A percentile compares a stretch with the other conserved stretches of the same genome.
Evolutionary conservation across 2,888 invertebrate species (phyloP).

Genomic region (Tuta absoluta): DNA sequence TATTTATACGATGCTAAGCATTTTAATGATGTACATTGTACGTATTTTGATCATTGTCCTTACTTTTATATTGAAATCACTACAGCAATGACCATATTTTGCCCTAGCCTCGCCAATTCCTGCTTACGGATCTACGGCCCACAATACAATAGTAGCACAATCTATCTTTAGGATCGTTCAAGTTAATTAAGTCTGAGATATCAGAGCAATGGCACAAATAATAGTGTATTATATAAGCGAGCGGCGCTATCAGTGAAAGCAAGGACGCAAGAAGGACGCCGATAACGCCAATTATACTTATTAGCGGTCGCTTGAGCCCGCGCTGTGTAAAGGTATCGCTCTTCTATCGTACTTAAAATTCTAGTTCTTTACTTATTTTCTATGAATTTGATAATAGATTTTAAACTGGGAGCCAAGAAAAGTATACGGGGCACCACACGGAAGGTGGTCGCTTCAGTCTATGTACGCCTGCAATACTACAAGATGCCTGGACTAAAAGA

Average conservation of each 20-base stretch:
- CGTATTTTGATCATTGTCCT: no score
- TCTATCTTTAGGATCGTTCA: not conserved
- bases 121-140: not conserved
- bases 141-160: not conserved
- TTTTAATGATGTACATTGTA: no score
- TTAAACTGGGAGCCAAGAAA: no score
- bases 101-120: not conserved
- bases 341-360: no score
- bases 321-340: not conserved
- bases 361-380: no score
- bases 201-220: not conserved
- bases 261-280: conserved; percentile 73
- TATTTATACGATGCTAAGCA: no score
- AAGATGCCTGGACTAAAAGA: no score
- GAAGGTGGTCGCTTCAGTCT: no score
- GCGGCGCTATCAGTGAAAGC: conserved; percentile 76
- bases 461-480: no score
- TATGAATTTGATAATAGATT: no score
- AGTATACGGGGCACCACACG: no score
- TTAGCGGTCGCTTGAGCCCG: conserved; percentile 55
- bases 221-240: conserved; percentile 53
- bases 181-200: conserved; percentile 5
- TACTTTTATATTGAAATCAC: no score
- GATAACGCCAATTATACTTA: conserved; percentile 69
- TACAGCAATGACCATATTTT: not conserved